Conservation (phyloP, 2,113 vertebrate genomes). For the Chascanopsetta lugubris region DNA sequence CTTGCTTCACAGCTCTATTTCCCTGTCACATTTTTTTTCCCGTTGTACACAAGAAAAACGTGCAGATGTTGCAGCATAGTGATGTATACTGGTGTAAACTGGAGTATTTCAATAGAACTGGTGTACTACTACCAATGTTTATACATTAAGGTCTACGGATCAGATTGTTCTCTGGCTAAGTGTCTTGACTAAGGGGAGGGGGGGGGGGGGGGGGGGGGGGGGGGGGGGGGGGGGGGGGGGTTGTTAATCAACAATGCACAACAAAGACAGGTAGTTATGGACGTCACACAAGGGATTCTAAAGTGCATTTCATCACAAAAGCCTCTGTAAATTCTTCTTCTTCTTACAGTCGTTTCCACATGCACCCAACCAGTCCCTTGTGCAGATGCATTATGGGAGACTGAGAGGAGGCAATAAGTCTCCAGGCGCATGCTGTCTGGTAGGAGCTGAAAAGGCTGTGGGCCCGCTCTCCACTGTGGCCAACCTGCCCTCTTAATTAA, state of each 20-base stretch:
- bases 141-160: conserved; percentile 18
- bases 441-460: conserved; percentile 79
- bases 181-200: conserved; percentile 15
- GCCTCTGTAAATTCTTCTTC: conserved; percentile 25
- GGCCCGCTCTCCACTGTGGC: conserved; percentile 79
- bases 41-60: conserved; percentile 55
- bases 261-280: conserved; percentile 1
- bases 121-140: conserved; percentile 4
- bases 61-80: conserved; percentile 58
- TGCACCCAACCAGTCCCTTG: conserved; percentile 44
- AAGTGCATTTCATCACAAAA: conserved; percentile 10
- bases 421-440: conserved; percentile 75
- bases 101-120: conserved; percentile 19
- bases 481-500: conserved; percentile 86
- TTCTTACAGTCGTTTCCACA: conserved; percentile 28
- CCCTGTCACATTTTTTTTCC: conserved; percentile 68
- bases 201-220: neutral
- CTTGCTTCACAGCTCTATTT: conserved; percentile 77
- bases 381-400: conserved; percentile 47
- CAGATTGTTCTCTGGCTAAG: neutral
- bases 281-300: conserved; percentile 21
- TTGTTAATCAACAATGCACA: conserved; percentile 4
- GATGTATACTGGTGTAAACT: conserved; percentile 34
- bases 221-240: neutral
- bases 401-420: conserved; percentile 74